Percentiles rank a stretch among this genome's conserved stretches.
Evolutionary conservation across 1,140 invertebrate genomes (phyloP).

Genomic region (Dinoponera quadriceps): DNA sequence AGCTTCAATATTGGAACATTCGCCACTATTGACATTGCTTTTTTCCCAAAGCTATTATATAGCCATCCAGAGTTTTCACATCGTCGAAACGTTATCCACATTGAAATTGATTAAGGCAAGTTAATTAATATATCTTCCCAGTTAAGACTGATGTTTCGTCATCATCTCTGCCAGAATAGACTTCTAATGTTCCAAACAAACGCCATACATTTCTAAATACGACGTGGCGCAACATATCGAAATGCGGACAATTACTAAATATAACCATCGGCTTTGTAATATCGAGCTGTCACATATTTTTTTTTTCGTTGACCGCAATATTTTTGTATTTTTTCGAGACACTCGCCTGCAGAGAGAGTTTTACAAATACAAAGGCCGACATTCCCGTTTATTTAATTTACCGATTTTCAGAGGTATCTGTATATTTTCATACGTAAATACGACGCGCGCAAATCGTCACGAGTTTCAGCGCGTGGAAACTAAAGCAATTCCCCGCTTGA

Average conservation of each 20-base stretch:
- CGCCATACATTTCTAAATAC: too few species aligned
- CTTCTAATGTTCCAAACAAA: too few species aligned
- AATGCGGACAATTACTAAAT: too few species aligned
- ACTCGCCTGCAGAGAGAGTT: too few species aligned
- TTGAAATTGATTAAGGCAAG: background rate
- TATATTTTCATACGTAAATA: too few species aligned
- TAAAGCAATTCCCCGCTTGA: constrained; percentile 6
- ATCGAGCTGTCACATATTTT: too few species aligned
- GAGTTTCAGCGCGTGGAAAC: background rate
- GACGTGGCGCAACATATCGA: too few species aligned
- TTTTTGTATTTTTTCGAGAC: too few species aligned
- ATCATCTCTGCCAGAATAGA: too few species aligned
- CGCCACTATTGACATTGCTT: background rate
- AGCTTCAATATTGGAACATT: constrained; percentile 12
- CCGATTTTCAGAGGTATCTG: background rate
- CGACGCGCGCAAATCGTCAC: background rate
- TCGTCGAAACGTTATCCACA: background rate
- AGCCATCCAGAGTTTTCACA: background rate
- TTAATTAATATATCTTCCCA: background rate
- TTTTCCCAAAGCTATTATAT: background rate
- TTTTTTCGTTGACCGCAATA: too few species aligned
- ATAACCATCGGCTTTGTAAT: too few species aligned
- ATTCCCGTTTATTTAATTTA: background rate
- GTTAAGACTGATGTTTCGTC: background rate
- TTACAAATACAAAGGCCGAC: background rate